A percentile compares a stretch with the other conserved stretches of the same genome.
These are phyloP conservation scores for Ceyx erithaca DNA, from an alignment of 2,797 vertebrate species.

Conservation along the genomic window DNA sequence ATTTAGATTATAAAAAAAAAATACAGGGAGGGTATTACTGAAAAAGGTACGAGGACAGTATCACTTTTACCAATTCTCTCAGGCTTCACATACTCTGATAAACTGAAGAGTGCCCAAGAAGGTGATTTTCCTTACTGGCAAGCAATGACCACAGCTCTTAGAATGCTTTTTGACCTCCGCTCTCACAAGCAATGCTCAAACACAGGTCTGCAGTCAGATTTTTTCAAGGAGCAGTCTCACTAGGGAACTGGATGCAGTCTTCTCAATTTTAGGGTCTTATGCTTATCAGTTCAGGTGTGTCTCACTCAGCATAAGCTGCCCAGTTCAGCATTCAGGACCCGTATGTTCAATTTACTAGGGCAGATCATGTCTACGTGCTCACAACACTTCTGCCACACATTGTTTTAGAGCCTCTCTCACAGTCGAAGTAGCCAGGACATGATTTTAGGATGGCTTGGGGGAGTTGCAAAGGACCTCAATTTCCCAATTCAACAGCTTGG, in stretches of 20 bases:
- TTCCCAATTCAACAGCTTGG: background rate
- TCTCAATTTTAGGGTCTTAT: background rate
- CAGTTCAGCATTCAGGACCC: background rate
- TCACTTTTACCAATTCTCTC: background rate
- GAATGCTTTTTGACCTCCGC: fast-evolving
- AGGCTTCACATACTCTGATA: background rate
- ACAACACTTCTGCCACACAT: background rate
- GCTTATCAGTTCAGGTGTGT: background rate
- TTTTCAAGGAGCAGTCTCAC: background rate
- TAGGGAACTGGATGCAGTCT: background rate
- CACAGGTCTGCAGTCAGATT: background rate
- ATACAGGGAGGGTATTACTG: background rate
- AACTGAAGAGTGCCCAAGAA: background rate
- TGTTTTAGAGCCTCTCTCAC: background rate
- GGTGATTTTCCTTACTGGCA: background rate
- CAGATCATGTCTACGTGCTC: background rate
- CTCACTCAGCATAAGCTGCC: background rate
- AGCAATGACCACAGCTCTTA: background rate
- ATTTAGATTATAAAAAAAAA: background rate
- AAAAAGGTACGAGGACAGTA: background rate
- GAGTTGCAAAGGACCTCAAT: background rate
- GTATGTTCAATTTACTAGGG: background rate
- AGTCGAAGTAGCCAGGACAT: background rate
- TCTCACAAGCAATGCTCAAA: background rate
- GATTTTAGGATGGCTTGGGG: background rate